A percentile compares a stretch with the other conserved stretches of the same genome.
These are phyloP conservation scores for Hyalella azteca DNA, from an alignment of 2,888 invertebrate genomes.

Conservation along the genomic window DNA sequence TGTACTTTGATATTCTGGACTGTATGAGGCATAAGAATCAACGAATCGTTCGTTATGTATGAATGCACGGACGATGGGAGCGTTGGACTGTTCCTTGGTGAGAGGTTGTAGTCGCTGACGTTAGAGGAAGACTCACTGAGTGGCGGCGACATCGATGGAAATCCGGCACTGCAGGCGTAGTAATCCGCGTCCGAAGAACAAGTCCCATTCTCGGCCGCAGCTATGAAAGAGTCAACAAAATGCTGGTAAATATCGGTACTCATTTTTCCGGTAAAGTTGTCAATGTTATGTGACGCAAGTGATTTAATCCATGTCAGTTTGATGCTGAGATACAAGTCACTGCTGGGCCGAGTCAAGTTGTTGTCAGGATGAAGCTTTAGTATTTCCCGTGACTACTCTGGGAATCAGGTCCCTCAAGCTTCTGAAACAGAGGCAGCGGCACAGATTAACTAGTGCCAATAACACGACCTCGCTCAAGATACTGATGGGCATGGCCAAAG, in stretches of 20 bases:
- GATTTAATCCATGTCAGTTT: not conserved
- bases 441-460: not conserved
- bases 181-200: not conserved
- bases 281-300: not conserved
- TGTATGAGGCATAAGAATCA: not conserved
- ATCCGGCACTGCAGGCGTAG: not conserved
- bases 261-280: not conserved
- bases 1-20: not conserved
- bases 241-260: conserved; percentile 24
- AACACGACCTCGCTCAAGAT: not conserved
- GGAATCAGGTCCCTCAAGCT: not conserved
- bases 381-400: too few relatives aligned
- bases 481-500: conserved; percentile 36
- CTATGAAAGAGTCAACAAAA: conserved; percentile 15
- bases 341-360: not conserved
- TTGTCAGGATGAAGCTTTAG: not conserved
- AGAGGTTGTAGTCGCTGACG: conserved; percentile 9
- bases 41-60: not conserved
- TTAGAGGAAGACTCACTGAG: conserved; percentile 1
- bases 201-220: conserved; percentile 3
- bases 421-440: too few relatives aligned
- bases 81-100: conserved; percentile 8
- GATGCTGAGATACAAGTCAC: not conserved
- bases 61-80: not conserved
- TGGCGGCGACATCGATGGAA: conserved; percentile 8